Conservation (phyloP, 2,113 vertebrate genomes). For the Centropristis striata region DNA sequence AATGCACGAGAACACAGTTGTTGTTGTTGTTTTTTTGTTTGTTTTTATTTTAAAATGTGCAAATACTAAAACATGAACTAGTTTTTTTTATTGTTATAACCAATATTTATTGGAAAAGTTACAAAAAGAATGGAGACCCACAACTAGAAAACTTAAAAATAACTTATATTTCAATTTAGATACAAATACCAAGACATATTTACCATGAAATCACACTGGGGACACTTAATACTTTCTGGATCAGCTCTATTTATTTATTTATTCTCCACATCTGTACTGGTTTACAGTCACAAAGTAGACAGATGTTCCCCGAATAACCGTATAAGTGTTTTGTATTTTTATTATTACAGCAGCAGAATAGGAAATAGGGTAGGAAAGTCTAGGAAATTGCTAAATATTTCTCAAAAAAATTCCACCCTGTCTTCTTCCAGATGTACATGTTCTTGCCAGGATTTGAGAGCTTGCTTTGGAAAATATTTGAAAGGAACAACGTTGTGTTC, state of each 20-base stretch:
- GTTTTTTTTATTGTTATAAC: background rate
- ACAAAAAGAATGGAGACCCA: no score
- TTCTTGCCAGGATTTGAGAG: constrained; percentile 85
- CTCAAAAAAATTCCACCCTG: background rate
- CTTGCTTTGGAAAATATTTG: constrained; percentile 83
- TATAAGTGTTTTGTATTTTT: background rate
- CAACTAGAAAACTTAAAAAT: background rate
- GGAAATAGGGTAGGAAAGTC: no score
- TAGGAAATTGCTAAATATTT: constrained; percentile 28
- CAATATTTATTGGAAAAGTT: background rate
- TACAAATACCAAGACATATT: no score
- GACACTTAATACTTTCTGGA: background rate
- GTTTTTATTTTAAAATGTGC: background rate
- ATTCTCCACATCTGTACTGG: no score
- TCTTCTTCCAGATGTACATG: constrained; percentile 83
- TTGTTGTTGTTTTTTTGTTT: background rate
- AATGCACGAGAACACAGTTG: background rate
- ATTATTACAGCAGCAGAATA: background rate
- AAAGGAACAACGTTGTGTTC: constrained; percentile 83
- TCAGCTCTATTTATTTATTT: no score
- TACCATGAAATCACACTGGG: background rate
- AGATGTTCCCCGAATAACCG: no score
- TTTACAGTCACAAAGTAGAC: no score
- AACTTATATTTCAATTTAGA: no score
- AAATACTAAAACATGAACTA: background rate